Conservation (phyloP, 2,888 invertebrate species). For the Hanleya hanleyi region DNA sequence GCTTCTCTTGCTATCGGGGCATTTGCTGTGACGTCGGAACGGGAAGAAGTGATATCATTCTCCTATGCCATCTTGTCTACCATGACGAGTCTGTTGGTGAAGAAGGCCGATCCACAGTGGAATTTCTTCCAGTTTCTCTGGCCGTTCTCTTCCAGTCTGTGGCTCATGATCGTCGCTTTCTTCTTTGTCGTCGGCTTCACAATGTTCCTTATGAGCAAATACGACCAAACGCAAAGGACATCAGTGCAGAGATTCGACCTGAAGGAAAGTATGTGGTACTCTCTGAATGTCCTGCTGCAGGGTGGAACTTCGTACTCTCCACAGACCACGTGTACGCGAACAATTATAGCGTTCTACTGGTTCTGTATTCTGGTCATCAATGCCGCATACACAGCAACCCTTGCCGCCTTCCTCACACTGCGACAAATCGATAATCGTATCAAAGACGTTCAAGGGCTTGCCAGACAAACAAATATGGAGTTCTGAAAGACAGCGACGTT, state of each 20-base stretch:
- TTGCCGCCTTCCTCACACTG: constrained; percentile 62
- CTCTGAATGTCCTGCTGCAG: constrained; percentile 60
- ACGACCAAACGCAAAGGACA: constrained; percentile 54
- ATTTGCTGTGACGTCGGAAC: constrained; percentile 57
- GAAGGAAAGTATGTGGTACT: constrained; percentile 65
- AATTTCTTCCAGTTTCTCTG: constrained; percentile 56
- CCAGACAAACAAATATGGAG: constrained; percentile 57
- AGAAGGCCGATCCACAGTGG: constrained; percentile 45
- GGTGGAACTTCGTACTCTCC: constrained; percentile 61
- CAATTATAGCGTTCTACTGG: constrained; percentile 66
- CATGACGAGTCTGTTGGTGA: constrained; percentile 53
- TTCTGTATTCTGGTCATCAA: constrained; percentile 63
- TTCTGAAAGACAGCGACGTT: constrained; percentile 53
- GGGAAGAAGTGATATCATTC: constrained; percentile 57
- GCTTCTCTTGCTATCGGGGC: constrained; percentile 61
- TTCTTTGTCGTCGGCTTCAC: constrained; percentile 55
- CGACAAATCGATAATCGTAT: constrained; percentile 60
- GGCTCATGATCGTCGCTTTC: constrained; percentile 58
- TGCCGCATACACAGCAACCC: constrained; percentile 65
- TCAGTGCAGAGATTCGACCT: constrained; percentile 58
- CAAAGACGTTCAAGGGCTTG: constrained; percentile 52
- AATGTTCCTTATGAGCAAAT: constrained; percentile 60
- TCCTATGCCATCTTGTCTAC: constrained; percentile 62
- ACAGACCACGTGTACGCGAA: constrained; percentile 62
- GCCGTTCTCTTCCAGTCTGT: constrained; percentile 49